phyloP scores from a whole-genome alignment of 2,113 vertebrate genomes.

The Entomyzon cyanotis region DNA sequence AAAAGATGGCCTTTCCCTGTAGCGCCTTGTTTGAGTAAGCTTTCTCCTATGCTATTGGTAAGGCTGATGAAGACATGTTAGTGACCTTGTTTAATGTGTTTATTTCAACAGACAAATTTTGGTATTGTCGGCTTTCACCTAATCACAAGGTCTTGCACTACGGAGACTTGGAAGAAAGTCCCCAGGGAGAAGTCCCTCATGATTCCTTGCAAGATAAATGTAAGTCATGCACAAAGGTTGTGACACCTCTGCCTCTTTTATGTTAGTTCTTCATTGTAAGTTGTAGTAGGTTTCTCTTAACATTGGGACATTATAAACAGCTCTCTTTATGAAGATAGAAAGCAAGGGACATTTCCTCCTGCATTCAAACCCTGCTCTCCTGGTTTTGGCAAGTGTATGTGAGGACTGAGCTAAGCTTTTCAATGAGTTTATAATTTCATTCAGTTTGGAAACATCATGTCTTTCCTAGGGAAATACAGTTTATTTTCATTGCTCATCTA shows the following conservation, averaged over 20 bases:
- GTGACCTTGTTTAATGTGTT: not conserved
- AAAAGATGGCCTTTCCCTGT: not conserved
- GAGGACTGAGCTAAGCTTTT: not conserved
- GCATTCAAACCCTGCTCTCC: not conserved
- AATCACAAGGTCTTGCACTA: slow-evolving; percentile 99
- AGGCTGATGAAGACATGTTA: not conserved
- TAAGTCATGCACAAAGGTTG: slow-evolving; percentile 72
- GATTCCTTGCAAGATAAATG: slow-evolving; percentile 97
- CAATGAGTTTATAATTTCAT: not conserved
- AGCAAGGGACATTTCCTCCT: not conserved
- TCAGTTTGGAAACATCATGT: not conserved
- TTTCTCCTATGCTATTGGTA: not conserved
- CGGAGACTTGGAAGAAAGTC: slow-evolving; percentile 96
- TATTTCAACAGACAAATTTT: slow-evolving; percentile 90
- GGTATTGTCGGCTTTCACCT: slow-evolving; percentile 97
- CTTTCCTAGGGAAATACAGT: not conserved
- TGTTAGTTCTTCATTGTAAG: not conserved
- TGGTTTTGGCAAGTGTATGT: not conserved
- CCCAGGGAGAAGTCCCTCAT: slow-evolving; percentile 94
- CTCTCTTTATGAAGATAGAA: not conserved
- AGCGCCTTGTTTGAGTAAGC: not conserved
- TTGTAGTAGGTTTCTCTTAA: not conserved
- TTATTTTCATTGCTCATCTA: not conserved
- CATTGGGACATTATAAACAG: not conserved
- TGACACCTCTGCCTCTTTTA: not conserved